Evolutionary conservation across 1,140 invertebrate genomes (phyloP).

Genomic region (Cotesia vestalis): DNA sequence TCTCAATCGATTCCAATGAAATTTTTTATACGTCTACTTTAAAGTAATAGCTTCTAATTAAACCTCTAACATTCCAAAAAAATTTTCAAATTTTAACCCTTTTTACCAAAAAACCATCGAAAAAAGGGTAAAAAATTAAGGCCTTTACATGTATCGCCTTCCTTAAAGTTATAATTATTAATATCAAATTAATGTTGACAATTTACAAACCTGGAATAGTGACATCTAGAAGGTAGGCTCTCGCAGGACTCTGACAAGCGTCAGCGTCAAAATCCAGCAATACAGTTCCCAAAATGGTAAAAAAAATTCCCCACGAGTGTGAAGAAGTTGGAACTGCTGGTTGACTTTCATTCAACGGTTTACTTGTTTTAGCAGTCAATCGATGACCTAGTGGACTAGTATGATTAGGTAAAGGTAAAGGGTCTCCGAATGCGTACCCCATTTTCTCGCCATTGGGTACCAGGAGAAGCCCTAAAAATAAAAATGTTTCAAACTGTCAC

Average conservation of each 20-base stretch:
- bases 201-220: conserved; percentile 78
- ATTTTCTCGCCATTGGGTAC: conserved; percentile 91
- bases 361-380: conserved; percentile 52
- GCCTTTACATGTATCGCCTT: too few relatives aligned
- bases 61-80: too few relatives aligned
- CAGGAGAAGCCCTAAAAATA: conserved; percentile 76
- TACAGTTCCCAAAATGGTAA: conserved; percentile 93
- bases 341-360: conserved; percentile 11
- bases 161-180: background rate
- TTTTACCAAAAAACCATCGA: too few relatives aligned
- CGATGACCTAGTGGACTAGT: conserved; percentile 57
- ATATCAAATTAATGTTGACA: background rate
- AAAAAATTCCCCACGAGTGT: conserved; percentile 89
- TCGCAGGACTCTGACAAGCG: conserved; percentile 91
- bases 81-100: too few relatives aligned
- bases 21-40: too few relatives aligned
- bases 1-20: too few relatives aligned
- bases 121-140: too few relatives aligned
- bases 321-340: conserved; percentile 56
- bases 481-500: background rate
- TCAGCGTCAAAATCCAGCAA: conserved; percentile 95
- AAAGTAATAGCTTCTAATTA: too few relatives aligned
- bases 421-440: conserved; percentile 83
- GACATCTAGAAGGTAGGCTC: conserved; percentile 93
- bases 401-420: conserved; percentile 59